phyloP scores from a whole-genome alignment of 64 coral and sea anemone genomes.

The Montipora efflorescens region DNA sequence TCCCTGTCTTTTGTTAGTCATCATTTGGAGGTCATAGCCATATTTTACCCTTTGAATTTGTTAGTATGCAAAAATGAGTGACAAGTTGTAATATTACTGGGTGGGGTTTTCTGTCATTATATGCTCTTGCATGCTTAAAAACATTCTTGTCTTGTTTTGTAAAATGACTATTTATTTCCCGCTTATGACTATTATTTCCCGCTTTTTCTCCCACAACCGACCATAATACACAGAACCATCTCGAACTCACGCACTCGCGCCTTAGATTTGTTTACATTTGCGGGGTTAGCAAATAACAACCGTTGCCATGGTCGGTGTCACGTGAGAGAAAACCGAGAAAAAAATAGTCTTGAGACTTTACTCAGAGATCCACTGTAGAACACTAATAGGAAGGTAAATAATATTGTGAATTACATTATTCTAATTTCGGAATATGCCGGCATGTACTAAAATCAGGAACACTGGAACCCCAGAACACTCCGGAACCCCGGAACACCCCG shows the following conservation, averaged over 20 bases:
- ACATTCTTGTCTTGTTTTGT: not conserved
- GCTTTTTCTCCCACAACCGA: not conserved
- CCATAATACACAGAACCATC: too few species aligned
- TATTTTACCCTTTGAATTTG: too few species aligned
- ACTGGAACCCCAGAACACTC: too few species aligned
- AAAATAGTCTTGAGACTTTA: not conserved
- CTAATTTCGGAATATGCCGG: not conserved
- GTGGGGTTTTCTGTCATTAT: not conserved
- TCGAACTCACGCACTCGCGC: too few species aligned
- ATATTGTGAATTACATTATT: not conserved
- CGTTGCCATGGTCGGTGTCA: too few species aligned
- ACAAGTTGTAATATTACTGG: too few species aligned
- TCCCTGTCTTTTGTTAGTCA: not conserved
- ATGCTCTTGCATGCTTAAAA: not conserved
- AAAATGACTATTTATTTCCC: not conserved
- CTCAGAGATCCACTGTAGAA: not conserved
- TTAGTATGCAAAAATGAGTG: too few species aligned
- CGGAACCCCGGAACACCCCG: too few species aligned
- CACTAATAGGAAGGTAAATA: too few species aligned
- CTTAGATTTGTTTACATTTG: too few species aligned
- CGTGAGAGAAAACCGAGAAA: not conserved
- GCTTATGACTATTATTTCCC: not conserved
- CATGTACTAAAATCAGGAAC: too few species aligned
- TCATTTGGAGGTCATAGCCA: too few species aligned
- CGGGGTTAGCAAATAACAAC: not conserved